phyloP scores from a whole-genome alignment of 2,797 vertebrate species.

The Iguana delicatissima region DNA sequence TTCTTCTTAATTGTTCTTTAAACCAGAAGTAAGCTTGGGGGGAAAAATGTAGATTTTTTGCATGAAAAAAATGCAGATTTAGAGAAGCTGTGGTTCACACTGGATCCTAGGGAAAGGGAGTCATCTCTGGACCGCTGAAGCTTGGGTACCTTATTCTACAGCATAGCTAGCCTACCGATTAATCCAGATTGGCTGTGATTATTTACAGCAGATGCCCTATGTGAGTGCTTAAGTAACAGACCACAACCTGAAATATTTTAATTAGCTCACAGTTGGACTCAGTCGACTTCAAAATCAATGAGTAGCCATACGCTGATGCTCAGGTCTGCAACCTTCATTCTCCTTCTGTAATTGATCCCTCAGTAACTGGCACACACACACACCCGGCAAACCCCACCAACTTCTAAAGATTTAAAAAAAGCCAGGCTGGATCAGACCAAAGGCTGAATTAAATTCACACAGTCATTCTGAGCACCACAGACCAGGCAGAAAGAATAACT shows the following conservation, averaged over 20 bases:
- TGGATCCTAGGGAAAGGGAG: too few species aligned
- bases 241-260: slow-evolving; percentile 6
- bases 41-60: too few species aligned
- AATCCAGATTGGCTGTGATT: not conserved
- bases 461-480: not conserved
- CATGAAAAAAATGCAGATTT: too few species aligned
- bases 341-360: not conserved
- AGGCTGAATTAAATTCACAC: too few species aligned
- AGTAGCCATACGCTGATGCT: accelerated
- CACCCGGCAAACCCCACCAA: not conserved
- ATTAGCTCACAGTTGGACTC: slow-evolving; percentile 1
- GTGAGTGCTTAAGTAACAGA: not conserved
- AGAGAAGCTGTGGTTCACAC: too few species aligned
- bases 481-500: too few species aligned
- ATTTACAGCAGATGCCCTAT: not conserved
- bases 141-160: not conserved
- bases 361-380: accelerated
- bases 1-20: too few species aligned
- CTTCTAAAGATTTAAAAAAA: not conserved
- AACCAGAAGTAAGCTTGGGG: too few species aligned
- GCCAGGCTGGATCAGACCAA: too few species aligned
- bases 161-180: not conserved
- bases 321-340: accelerated
- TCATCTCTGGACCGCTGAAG: too few species aligned
- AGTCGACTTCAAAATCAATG: not conserved